Evolutionary conservation across 2,888 invertebrate genomes (phyloP).

Genomic region (Peribatodes rhomboidaria): DNA sequence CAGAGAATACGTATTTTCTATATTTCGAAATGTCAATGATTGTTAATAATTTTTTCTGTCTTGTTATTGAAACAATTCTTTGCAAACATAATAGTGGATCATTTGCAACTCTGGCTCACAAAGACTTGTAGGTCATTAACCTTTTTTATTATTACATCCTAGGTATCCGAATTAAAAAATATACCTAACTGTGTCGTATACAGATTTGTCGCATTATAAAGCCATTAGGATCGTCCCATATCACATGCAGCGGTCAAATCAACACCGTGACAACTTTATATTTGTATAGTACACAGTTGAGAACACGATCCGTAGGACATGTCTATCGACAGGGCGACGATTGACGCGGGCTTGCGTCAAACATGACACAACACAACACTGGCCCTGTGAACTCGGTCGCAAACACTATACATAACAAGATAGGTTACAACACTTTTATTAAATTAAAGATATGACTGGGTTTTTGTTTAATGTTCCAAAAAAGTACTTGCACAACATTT

Average conservation of each 20-base stretch:
- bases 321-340: constrained; percentile 68
- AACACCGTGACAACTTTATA: constrained; percentile 61
- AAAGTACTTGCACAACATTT: no score
- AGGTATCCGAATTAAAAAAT: constrained; percentile 2
- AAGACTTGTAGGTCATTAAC: neutral
- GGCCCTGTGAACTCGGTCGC: constrained; percentile 38
- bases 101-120: neutral
- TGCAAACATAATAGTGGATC: neutral
- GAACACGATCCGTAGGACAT: constrained; percentile 53
- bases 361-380: constrained; percentile 46
- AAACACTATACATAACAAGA: neutral
- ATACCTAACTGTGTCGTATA: constrained; percentile 28
- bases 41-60: neutral
- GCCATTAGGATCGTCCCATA: constrained; percentile 27
- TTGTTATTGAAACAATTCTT: neutral
- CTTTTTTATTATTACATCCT: neutral
- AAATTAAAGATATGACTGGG: no score
- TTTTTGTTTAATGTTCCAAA: no score
- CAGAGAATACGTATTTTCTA: no score
- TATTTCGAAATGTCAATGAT: no score
- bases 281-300: constrained; percentile 61
- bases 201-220: constrained; percentile 44
- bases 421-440: no score
- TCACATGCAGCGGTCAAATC: constrained; percentile 51
- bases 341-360: constrained; percentile 65